Percentiles rank a stretch among this genome's conserved stretches.
These are phyloP conservation scores for Thalassoma bifasciatum DNA, from an alignment of 2,113 vertebrate genomes.

Conservation along the genomic window DNA sequence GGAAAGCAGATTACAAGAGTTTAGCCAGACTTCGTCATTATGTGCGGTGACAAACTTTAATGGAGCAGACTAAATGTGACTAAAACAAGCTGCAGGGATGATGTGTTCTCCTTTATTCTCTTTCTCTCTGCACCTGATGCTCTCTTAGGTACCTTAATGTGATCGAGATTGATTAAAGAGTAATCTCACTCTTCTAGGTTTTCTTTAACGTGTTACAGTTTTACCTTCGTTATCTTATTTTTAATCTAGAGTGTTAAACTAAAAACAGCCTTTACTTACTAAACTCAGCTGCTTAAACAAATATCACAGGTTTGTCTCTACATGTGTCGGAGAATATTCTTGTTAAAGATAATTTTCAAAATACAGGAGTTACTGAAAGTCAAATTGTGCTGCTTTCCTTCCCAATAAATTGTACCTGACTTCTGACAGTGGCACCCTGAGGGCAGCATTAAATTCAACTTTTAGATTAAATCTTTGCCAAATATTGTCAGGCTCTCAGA, in stretches of 20 bases:
- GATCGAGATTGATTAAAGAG: not conserved
- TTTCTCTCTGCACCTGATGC: not conserved
- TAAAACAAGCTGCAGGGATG: not conserved
- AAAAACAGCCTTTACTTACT: not conserved
- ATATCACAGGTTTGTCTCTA: constrained; percentile 18
- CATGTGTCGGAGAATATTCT: not conserved
- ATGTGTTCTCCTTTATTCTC: not conserved
- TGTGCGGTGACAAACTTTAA: not conserved
- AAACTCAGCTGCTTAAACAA: constrained; percentile 24
- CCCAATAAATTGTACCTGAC: constrained; percentile 34
- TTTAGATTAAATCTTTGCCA: constrained; percentile 47
- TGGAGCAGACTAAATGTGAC: not conserved
- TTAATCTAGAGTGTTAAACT: not conserved
- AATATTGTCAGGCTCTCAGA: constrained; percentile 11
- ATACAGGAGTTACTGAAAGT: constrained; percentile 33
- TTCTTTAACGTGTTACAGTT: too few species aligned
- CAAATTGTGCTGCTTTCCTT: constrained; percentile 42
- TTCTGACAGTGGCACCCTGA: constrained; percentile 50
- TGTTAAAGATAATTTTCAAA: too few species aligned
- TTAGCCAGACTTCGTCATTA: not conserved
- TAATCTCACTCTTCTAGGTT: too few species aligned
- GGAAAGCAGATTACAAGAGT: not conserved
- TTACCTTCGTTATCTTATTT: too few species aligned
- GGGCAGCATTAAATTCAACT: constrained; percentile 46
- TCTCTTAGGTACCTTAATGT: not conserved